A percentile compares a stretch with the other conserved stretches of the same genome.
Conservation (phyloP, 2,888 invertebrate species). For the Oxyteleia sp. region DNA sequence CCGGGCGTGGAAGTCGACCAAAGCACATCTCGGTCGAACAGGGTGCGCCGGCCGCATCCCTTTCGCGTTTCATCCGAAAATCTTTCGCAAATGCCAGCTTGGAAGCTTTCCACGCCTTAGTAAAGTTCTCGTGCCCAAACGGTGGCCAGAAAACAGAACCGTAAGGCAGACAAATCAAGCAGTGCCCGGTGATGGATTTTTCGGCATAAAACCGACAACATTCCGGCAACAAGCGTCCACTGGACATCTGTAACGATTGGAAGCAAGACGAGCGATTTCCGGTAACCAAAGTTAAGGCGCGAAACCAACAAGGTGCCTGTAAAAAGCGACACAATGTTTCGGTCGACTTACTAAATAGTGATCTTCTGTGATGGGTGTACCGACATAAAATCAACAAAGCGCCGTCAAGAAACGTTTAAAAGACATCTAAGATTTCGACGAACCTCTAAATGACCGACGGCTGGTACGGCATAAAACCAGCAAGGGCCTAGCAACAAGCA, state of each 20-base stretch:
- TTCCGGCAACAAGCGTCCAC: background rate
- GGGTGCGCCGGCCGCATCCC: slow-evolving; percentile 57
- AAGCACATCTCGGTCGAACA: slow-evolving; percentile 66
- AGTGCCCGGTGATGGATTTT: background rate
- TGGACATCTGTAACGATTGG: background rate
- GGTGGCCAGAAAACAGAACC: background rate
- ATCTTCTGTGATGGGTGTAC: no score
- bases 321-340: no score
- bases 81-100: background rate
- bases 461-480: background rate
- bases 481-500: background rate
- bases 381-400: no score
- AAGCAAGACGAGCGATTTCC: no score
- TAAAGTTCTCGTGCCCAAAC: background rate
- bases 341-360: no score
- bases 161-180: background rate
- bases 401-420: no score
- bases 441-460: background rate
- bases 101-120: no score
- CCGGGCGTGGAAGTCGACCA: slow-evolving; percentile 79
- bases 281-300: no score
- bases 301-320: no score
- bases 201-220: background rate
- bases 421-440: no score
- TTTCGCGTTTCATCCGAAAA: slow-evolving; percentile 26